phyloP scores from a whole-genome alignment of 2,888 invertebrate genomes.

The Ochropleura leucogaster region DNA sequence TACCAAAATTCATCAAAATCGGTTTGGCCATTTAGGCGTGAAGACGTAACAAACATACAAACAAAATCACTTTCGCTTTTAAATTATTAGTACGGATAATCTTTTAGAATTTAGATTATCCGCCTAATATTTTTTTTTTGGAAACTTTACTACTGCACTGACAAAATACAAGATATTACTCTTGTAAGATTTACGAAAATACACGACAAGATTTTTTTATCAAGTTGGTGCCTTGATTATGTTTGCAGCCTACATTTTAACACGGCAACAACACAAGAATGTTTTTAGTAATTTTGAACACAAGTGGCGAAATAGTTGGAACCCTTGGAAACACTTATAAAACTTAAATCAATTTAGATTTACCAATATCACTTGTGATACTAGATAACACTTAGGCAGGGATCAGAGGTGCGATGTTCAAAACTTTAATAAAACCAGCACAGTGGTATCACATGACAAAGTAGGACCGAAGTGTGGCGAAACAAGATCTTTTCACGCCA shows the following conservation, averaged over 20 bases:
- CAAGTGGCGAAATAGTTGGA: neutral
- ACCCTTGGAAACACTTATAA: neutral
- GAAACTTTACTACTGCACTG: too few species aligned
- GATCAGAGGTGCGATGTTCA: slow-evolving; percentile 16
- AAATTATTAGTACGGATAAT: too few species aligned
- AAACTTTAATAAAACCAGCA: slow-evolving; percentile 44
- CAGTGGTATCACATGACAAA: slow-evolving; percentile 43
- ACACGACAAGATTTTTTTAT: neutral
- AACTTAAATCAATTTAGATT: neutral
- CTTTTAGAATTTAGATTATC: too few species aligned
- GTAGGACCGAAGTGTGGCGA: slow-evolving; percentile 21
- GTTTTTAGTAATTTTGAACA: neutral
- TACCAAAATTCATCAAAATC: too few species aligned
- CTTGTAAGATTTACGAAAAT: neutral
- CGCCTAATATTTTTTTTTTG: too few species aligned
- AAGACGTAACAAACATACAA: too few species aligned
- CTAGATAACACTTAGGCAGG: slow-evolving; percentile 11
- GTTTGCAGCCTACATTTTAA: too few species aligned
- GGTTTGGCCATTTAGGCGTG: too few species aligned
- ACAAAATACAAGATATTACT: neutral
- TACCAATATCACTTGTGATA: slow-evolving; percentile 22
- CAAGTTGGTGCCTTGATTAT: neutral
- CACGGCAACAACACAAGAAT: neutral
- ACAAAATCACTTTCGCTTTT: too few species aligned
- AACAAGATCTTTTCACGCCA: slow-evolving; percentile 33